These are phyloP conservation scores for Drosophila pseudoobscura DNA, from an alignment of 1,140 invertebrate genomes.

Conservation along the genomic window DNA sequence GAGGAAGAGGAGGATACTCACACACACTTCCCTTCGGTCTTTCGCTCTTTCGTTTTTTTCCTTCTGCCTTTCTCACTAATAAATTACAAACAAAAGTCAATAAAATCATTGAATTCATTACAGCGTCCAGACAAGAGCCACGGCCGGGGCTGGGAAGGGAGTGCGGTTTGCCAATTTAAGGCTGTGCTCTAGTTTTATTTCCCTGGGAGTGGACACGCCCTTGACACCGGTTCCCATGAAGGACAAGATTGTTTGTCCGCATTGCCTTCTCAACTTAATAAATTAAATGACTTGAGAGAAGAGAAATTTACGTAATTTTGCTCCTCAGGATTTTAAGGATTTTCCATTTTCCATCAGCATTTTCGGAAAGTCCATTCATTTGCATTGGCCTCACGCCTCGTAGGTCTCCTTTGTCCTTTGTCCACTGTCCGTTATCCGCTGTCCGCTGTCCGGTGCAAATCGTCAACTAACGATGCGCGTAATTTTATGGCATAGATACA, in stretches of 20 bases:
- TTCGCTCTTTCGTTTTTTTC: no score
- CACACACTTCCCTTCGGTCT: neutral
- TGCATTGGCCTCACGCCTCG: constrained; percentile 57
- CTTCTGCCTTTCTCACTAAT: constrained; percentile 48
- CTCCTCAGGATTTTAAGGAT: constrained; percentile 52
- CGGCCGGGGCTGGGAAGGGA: neutral
- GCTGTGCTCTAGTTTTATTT: constrained; percentile 47
- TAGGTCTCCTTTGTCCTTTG: constrained; percentile 7
- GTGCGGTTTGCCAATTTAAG: constrained; percentile 65
- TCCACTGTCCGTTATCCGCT: constrained; percentile 32
- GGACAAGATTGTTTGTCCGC: constrained; percentile 37
- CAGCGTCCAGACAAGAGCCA: constrained; percentile 3
- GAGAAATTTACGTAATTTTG: constrained; percentile 70
- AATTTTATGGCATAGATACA: constrained; percentile 74
- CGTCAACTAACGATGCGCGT: constrained; percentile 78
- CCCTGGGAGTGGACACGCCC: constrained; percentile 50
- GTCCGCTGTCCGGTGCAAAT: constrained; percentile 61
- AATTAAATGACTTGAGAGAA: constrained; percentile 64
- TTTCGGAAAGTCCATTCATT: constrained; percentile 59
- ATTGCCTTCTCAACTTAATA: constrained; percentile 34
- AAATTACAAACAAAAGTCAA: constrained; percentile 80
- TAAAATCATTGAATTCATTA: constrained; percentile 80
- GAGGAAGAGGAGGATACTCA: neutral
- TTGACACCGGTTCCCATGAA: constrained; percentile 56
- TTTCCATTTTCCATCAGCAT: constrained; percentile 48